Evolutionary conservation across 1,140 invertebrate genomes (phyloP).

Genomic region (Hyposmocoma kahamanoa): DNA sequence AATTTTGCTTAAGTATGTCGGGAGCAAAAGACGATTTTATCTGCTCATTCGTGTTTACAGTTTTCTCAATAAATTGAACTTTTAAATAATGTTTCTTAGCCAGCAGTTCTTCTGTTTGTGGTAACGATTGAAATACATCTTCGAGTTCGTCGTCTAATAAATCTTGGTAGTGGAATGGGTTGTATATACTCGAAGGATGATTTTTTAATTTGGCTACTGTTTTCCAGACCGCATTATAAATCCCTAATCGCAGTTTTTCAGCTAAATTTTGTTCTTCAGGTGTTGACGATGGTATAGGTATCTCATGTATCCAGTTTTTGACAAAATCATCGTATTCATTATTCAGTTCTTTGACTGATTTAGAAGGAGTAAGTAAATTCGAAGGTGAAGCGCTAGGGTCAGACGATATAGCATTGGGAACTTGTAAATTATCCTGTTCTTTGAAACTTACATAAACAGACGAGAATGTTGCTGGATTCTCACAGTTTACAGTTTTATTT

Average conservation of each 20-base stretch:
- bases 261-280: conserved; percentile 21
- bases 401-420: neutral
- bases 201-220: conserved; percentile 35
- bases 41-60: conserved; percentile 23
- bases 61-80: conserved; percentile 38
- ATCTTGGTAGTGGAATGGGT: conserved; percentile 42
- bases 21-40: conserved; percentile 16
- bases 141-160: conserved; percentile 45
- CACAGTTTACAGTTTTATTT: neutral
- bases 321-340: conserved; percentile 35
- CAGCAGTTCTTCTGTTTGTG: conserved; percentile 28
- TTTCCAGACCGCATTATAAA: conserved; percentile 42
- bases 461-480: too few relatives aligned
- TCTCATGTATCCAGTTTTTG: conserved; percentile 35
- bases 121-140: conserved; percentile 31
- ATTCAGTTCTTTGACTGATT: conserved; percentile 24
- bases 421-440: too few relatives aligned
- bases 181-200: conserved; percentile 26
- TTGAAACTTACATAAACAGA: too few relatives aligned
- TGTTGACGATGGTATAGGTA: conserved; percentile 29
- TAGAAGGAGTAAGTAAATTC: neutral
- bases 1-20: conserved; percentile 29
- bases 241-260: conserved; percentile 26
- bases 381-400: neutral
- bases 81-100: conserved; percentile 32